Base-by-base conservation (phyloP, 53 echinoderm and acorn worm genomes). In the Patiria pectinifera region DNA sequence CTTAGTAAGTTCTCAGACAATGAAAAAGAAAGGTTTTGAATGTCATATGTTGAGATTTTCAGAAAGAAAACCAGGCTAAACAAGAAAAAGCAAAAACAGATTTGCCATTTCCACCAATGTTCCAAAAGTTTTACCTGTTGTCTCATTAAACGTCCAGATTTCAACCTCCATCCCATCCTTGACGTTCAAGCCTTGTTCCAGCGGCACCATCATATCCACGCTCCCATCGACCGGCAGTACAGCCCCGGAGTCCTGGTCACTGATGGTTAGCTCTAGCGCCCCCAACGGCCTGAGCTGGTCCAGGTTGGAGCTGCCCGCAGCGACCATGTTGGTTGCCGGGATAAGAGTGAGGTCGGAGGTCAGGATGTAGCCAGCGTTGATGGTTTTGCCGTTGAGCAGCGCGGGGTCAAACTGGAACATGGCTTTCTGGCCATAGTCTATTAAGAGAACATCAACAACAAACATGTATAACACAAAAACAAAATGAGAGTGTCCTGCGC, bases 221-320 rank as follows among this genome's bases (percentile, higher is more conserved):
- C 11, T 63, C 4, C 90, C 90, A 6, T 66, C 69, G 14, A 90
- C 11, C 16, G 80, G 48, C 12, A 90, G 45, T 45, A 90, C 48
- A 66, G 13, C 80, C 66, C 90, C 90, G 0, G 90, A 80, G 47
- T 81, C 81, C 66, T 63, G 43, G 66, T 90, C 90, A 63, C 22
- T 90, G 24, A 90, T 81, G 22, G 90, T 90, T 66, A 90, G 59
- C 70, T 90, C 90, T 45, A 90, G 90, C 49, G 90, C 90, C 66
- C 90, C 90, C 22, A 90, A 46, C 4, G 70, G 48, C 81, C 45
- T 80, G 45, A 90, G 80, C 63, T 63, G 48, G n/a, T 48, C 69
- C n/a, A 69, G 8, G 81, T 69, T 69, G 60, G 88, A 88, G 62
- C 46, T 26, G 53, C 46, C 74, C 11, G 6, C 7, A 13, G 6